These are phyloP conservation scores for Xanthia icteritia DNA, from an alignment of 2,888 invertebrate genomes.

Conservation along the genomic window DNA sequence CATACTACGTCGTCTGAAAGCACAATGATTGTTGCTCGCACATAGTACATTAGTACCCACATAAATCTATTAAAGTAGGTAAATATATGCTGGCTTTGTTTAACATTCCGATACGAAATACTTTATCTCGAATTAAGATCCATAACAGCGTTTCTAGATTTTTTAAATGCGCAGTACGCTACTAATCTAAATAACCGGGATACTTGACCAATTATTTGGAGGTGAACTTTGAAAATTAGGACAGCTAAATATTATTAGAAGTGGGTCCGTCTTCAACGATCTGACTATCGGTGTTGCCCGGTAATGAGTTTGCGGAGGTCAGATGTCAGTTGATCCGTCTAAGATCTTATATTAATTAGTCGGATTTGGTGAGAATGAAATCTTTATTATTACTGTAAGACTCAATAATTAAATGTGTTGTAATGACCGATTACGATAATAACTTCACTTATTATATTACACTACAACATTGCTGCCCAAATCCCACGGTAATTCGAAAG, in stretches of 20 bases:
- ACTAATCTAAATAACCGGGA: slow-evolving; percentile 7
- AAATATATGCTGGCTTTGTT: slow-evolving; percentile 25
- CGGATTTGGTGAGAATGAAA: background rate
- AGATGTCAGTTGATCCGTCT: background rate
- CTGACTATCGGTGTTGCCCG: background rate
- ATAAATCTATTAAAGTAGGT: slow-evolving; percentile 24
- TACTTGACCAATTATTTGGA: background rate
- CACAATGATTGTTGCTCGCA: slow-evolving; percentile 4
- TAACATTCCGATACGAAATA: slow-evolving; percentile 19
- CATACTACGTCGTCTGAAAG: slow-evolving; percentile 16
- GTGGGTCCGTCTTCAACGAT: background rate
- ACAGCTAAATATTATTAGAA: background rate
- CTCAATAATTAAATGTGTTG: background rate
- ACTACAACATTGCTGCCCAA: background rate
- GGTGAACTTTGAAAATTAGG: background rate
- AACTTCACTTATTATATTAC: background rate
- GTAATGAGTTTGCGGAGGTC: background rate
- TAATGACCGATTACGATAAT: background rate
- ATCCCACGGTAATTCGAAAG: background rate
- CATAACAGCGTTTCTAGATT: background rate
- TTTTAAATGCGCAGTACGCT: slow-evolving; percentile 1
- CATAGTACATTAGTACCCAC: background rate
- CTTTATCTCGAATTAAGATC: background rate
- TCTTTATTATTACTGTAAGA: background rate
- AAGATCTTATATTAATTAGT: background rate